Conservation (phyloP, 2,113 vertebrate species). For the Orthonyx spaldingii region DNA sequence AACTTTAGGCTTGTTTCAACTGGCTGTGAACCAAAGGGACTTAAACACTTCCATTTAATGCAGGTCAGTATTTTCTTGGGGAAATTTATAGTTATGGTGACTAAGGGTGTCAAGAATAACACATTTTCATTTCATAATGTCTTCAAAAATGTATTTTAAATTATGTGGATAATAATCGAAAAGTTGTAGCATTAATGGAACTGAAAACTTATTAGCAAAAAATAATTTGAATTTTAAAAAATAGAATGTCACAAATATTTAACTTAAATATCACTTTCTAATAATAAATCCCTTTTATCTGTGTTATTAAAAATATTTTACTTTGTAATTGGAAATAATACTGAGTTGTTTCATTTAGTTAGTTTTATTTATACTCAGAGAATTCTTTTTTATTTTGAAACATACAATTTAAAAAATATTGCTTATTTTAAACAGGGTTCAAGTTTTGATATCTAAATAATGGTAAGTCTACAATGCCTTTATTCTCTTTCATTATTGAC, state of each 20-base stretch:
- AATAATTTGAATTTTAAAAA: background rate
- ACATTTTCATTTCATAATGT: background rate
- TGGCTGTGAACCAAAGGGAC: background rate
- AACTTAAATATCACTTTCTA: background rate
- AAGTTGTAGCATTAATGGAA: background rate
- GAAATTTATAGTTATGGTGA: background rate
- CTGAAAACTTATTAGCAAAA: background rate
- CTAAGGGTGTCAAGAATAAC: background rate
- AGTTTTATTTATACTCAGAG: background rate
- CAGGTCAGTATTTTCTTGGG: background rate
- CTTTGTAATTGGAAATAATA: background rate
- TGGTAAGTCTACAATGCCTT: conserved; percentile 37
- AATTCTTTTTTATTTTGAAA: background rate
- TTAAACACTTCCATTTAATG: background rate
- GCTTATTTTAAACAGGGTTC: conserved; percentile 39
- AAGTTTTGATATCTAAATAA: conserved; percentile 39
- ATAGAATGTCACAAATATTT: background rate
- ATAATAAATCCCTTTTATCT: background rate
- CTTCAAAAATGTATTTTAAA: background rate
- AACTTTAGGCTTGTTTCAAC: background rate
- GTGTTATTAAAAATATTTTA: background rate
- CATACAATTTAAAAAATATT: background rate
- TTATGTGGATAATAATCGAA: background rate
- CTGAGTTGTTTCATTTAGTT: background rate
- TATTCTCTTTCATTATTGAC: background rate